These are phyloP conservation scores for Callinectes sapidus DNA, from an alignment of 2,888 invertebrate genomes.

Conservation along the genomic window DNA sequence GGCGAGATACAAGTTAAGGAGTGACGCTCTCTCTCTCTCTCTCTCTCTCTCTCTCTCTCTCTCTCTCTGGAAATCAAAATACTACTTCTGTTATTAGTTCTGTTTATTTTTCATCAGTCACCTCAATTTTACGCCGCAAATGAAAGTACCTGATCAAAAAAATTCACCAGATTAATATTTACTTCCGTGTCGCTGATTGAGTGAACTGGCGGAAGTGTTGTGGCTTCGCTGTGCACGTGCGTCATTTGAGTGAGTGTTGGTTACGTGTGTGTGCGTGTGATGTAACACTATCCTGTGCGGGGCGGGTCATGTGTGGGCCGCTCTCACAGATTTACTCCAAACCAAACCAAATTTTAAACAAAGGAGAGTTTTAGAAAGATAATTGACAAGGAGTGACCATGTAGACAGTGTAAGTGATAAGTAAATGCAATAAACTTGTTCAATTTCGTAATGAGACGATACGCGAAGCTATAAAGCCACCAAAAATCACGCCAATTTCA, in stretches of 20 bases:
- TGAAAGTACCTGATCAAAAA: background rate
- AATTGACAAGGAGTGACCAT: too few relatives aligned
- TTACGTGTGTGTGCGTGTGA: background rate
- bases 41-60: slow-evolving; percentile 27
- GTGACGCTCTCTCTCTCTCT: slow-evolving; percentile 21
- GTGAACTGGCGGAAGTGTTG: background rate
- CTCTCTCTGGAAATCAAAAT: background rate
- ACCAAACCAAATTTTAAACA: too few relatives aligned
- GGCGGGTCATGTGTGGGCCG: too few relatives aligned
- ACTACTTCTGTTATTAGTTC: background rate
- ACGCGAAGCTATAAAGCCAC: too few relatives aligned
- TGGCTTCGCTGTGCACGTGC: background rate
- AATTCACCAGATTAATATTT: background rate
- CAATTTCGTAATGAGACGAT: too few relatives aligned
- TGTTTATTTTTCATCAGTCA: background rate
- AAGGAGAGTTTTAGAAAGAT: too few relatives aligned
- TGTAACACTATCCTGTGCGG: too few relatives aligned
- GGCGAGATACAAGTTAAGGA: background rate
- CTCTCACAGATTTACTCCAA: too few relatives aligned
- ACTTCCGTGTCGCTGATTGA: background rate
- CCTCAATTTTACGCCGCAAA: background rate
- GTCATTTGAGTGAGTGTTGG: background rate
- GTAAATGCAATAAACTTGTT: too few relatives aligned
- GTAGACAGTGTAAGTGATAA: too few relatives aligned
- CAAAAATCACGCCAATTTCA: too few relatives aligned